These are phyloP conservation scores for Characodon lateralis DNA, from an alignment of 2,797 vertebrate species.

Conservation along the genomic window DNA sequence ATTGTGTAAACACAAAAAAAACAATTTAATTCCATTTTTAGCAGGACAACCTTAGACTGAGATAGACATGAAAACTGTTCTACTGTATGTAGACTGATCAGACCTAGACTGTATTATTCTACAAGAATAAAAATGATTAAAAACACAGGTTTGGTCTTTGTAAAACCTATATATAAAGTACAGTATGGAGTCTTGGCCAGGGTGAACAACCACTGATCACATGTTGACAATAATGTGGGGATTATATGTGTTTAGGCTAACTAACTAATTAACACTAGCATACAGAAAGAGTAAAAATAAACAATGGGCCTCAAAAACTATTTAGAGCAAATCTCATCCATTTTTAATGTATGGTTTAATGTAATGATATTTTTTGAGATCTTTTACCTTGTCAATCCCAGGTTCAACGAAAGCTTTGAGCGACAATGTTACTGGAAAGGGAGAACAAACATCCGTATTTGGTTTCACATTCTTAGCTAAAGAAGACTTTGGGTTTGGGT, in stretches of 20 bases:
- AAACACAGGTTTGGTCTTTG: too few relatives aligned
- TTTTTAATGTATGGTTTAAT: neutral
- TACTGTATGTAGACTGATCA: too few relatives aligned
- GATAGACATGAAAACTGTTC: too few relatives aligned
- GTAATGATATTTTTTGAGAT: neutral
- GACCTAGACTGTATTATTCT: too few relatives aligned
- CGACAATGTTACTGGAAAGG: too few relatives aligned
- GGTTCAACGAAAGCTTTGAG: too few relatives aligned
- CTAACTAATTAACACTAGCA: neutral
- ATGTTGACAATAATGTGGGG: neutral
- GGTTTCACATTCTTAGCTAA: neutral
- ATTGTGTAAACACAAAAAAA: too few relatives aligned
- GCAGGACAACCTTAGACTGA: too few relatives aligned
- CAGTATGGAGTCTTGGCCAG: too few relatives aligned
- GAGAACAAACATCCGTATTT: neutral
- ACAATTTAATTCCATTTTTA: too few relatives aligned
- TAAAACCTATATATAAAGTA: too few relatives aligned
- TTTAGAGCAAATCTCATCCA: neutral
- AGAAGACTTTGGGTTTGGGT: neutral
- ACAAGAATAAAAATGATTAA: too few relatives aligned
- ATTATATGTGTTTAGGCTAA: neutral
- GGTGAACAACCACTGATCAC: neutral
- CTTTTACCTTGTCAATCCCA: neutral
- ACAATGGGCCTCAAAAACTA: neutral
- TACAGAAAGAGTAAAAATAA: neutral